Base-by-base conservation (phyloP, 2,113 vertebrate genomes). In the Connochaetes taurinus region DNA sequence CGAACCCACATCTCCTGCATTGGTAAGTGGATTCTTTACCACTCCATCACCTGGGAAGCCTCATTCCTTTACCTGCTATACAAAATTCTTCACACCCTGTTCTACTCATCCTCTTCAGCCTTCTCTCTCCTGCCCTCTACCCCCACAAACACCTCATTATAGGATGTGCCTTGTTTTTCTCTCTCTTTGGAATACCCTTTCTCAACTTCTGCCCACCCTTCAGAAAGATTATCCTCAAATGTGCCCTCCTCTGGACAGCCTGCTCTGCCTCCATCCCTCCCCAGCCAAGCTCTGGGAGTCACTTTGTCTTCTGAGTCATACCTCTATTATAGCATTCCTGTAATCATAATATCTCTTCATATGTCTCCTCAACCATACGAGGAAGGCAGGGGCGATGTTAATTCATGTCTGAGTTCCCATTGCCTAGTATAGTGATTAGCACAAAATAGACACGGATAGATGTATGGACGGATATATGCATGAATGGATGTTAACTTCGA, bases 241-340 rank as follows among this genome's bases (percentile, higher is more conserved):
- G 93, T 96, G 47, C 57, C 78, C 76, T 88, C 31, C 53, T 91
- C 60, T 88, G 74, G 80, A 91, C 91, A 64, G 86, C 71, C 8
- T 91, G 43, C 62, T 60, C 55, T 43, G 76, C 50, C 27, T 62
- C 45, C 74, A 23, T 76, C 80, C 36, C 25, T 31, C 21, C 31
- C 67, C 45, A 64, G 90, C n/a, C 71, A 45, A 92, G 83, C 11
- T 3, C 85, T 60, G 40, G 74, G 67, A 36, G 55, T 53, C 23
- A 92, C 43, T 95, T 60, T 86, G 93, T 83, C 88, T 82, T 95
- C 95, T 94, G 94, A 93, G 97, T 95, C 94, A 62, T 71, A 80
- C 47, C 71, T 96, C 64, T 53, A 87, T 82, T 67, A 67, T 4
- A 90, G 87, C 87, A 47, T 96, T 92, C 80, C 80, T 87, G 90